Conservation (phyloP, 2,888 invertebrate species). For the Neoascia interrupta region DNA sequence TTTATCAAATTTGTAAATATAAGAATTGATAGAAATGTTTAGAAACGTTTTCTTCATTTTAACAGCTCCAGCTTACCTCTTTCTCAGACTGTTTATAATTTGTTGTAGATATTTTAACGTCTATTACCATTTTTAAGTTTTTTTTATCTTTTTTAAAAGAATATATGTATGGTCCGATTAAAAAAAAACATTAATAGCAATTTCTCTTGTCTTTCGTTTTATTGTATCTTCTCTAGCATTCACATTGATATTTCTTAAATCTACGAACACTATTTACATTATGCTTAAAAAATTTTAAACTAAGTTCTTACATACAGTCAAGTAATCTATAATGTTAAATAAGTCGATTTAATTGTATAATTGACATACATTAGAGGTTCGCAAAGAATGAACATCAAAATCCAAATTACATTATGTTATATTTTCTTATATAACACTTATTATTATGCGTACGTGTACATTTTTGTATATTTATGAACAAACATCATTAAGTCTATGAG, state of each 20-base stretch:
- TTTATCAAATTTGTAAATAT: too few relatives aligned
- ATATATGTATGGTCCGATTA: too few relatives aligned
- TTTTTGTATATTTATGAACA: slow-evolving; percentile 39
- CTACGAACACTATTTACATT: slow-evolving; percentile 48
- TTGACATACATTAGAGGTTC: background rate
- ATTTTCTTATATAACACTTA: background rate
- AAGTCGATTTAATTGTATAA: slow-evolving; percentile 2
- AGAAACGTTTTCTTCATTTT: too few relatives aligned
- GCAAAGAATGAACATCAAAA: background rate
- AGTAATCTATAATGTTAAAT: slow-evolving; percentile 12
- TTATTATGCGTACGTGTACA: background rate
- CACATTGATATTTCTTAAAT: slow-evolving; percentile 40
- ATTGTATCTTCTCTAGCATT: slow-evolving; percentile 45
- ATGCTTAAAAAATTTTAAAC: slow-evolving; percentile 15
- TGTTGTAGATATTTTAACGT: too few relatives aligned
- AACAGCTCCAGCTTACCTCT: too few relatives aligned
- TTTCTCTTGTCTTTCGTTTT: slow-evolving; percentile 20
- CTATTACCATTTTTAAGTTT: too few relatives aligned
- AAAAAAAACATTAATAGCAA: background rate
- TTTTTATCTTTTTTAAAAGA: too few relatives aligned
- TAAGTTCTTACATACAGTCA: slow-evolving; percentile 35
- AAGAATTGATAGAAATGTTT: too few relatives aligned
- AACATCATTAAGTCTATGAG: slow-evolving; percentile 65
- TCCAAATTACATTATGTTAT: background rate
- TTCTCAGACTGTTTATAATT: too few relatives aligned